Percentiles rank a stretch among this genome's conserved stretches.
Evolutionary conservation across 2,113 vertebrate species (phyloP).

Genomic region (Amia ocellicauda): DNA sequence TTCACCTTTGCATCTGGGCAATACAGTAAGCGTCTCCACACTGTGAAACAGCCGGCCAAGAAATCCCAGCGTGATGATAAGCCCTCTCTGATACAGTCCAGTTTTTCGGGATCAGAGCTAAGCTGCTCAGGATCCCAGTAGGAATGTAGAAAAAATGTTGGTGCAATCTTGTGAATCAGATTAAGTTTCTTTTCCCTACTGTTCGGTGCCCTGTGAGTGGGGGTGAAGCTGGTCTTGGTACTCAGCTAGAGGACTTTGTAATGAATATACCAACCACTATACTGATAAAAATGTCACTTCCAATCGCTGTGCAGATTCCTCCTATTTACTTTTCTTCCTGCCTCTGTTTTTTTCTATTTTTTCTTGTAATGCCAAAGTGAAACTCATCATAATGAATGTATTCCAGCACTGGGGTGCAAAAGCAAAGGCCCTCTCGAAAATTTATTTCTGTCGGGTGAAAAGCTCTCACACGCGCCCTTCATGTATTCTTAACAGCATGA

Average conservation of each 20-base stretch:
- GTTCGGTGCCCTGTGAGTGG: conserved; percentile 20
- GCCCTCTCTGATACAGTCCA: no score
- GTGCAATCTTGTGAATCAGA: conserved; percentile 50
- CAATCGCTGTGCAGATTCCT: conserved; percentile 35
- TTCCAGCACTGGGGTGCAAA: no score
- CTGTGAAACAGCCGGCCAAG: no score
- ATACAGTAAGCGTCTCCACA: no score
- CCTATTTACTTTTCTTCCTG: conserved; percentile 28
- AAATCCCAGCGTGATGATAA: no score
- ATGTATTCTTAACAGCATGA: no score
- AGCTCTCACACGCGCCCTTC: no score
- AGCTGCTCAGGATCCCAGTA: conserved; percentile 30
- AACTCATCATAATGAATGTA: no score
- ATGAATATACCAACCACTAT: conserved; percentile 33
- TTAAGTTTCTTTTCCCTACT: conserved; percentile 39
- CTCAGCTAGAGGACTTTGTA: conserved; percentile 34
- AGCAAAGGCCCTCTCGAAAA: not conserved
- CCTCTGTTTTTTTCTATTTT: conserved; percentile 26
- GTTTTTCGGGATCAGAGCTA: no score
- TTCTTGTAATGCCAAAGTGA: not conserved
- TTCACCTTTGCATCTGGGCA: no score
- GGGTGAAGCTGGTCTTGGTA: conserved; percentile 25
- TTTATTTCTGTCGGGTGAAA: not conserved
- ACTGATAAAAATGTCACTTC: conserved; percentile 32
- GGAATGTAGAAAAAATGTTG: conserved; percentile 44